Percentiles rank a stretch among this genome's conserved stretches.
Evolutionary conservation across 2,113 vertebrate species (phyloP).

Genomic region (Dolichallabes microphthalmus): DNA sequence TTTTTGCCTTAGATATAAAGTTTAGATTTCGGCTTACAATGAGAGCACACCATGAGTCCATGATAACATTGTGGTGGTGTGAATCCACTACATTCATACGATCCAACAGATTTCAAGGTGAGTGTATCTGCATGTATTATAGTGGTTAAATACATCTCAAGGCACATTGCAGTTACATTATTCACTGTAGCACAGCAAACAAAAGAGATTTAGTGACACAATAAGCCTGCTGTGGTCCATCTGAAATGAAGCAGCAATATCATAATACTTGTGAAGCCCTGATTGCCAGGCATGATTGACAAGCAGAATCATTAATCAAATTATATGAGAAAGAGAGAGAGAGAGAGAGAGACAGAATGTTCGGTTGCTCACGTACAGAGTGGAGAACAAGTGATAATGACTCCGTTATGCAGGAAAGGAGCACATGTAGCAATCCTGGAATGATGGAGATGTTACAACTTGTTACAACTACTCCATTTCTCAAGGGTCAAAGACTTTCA

Average conservation of each 20-base stretch:
- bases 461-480: not conserved
- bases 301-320: constrained; percentile 3
- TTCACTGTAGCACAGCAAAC: not conserved
- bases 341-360: not conserved
- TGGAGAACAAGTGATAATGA: not conserved
- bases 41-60: too few species aligned
- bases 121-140: not conserved
- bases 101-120: too few species aligned
- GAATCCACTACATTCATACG: not conserved
- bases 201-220: not conserved
- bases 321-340: constrained; percentile 16
- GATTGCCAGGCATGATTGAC: not conserved
- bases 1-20: not conserved
- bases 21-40: too few species aligned
- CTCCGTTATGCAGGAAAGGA: not conserved
- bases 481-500: not conserved
- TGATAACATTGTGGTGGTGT: not conserved
- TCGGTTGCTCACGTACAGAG: not conserved
- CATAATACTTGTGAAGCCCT: not conserved
- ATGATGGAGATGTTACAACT: constrained; percentile 14
- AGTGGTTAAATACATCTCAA: not conserved
- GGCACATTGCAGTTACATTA: not conserved
- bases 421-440: constrained; percentile 4
- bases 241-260: not conserved
- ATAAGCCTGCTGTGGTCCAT: not conserved